Evolutionary conservation across 2,113 vertebrate species (phyloP).

Genomic region (Trematomus loennbergii): DNA sequence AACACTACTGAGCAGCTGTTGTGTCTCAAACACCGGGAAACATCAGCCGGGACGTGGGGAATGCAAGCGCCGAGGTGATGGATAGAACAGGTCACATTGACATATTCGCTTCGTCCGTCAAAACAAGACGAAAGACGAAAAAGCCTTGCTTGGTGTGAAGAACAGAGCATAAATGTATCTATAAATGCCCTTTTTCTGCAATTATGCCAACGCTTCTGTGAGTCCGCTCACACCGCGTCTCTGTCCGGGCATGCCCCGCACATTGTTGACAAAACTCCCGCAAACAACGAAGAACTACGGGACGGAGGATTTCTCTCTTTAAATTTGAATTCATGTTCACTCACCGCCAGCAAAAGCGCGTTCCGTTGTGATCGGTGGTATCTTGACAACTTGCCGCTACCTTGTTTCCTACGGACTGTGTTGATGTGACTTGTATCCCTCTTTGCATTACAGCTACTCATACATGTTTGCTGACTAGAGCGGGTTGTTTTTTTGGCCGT

Average conservation of each 20-base stretch:
- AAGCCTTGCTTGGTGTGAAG: neutral
- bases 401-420: slow-evolving; percentile 48
- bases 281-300: neutral
- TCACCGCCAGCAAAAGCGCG: slow-evolving; percentile 75
- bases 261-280: slow-evolving; percentile 51
- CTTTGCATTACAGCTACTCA: slow-evolving; percentile 56
- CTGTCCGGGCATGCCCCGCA: slow-evolving; percentile 66
- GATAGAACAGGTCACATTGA: neutral
- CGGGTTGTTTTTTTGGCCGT: slow-evolving; percentile 30
- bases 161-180: neutral
- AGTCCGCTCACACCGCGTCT: slow-evolving; percentile 5
- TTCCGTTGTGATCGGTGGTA: slow-evolving; percentile 76
- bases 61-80: neutral
- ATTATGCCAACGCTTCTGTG: neutral
- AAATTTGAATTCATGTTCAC: slow-evolving; percentile 23
- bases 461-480: slow-evolving; percentile 61
- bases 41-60: slow-evolving; percentile 11
- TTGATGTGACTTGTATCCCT: slow-evolving; percentile 49
- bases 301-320: neutral
- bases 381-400: slow-evolving; percentile 65
- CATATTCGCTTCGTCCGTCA: neutral
- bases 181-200: neutral
- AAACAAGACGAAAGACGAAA: slow-evolving; percentile 6
- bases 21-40: slow-evolving; percentile 14
- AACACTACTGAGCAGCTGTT: neutral